A percentile compares a stretch with the other conserved stretches of the same genome.
Evolutionary conservation across 2,113 vertebrate species (phyloP).

Genomic region (Eublepharis macularius): DNA sequence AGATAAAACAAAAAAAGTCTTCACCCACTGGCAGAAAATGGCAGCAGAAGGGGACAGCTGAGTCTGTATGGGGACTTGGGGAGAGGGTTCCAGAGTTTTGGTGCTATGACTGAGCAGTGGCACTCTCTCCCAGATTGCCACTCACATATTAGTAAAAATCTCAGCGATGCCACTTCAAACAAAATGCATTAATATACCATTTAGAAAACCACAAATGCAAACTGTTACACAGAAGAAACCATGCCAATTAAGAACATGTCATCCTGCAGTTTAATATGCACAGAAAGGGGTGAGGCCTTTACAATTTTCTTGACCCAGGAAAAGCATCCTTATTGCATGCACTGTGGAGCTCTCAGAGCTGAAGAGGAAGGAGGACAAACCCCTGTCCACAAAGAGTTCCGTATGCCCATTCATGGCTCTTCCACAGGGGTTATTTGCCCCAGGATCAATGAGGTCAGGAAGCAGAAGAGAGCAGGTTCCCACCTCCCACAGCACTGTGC

Average conservation of each 20-base stretch:
- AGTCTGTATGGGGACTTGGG: too few relatives aligned
- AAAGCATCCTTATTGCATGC: not conserved
- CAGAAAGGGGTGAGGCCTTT: not conserved
- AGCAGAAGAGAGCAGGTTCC: too few relatives aligned
- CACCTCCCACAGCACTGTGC: too few relatives aligned
- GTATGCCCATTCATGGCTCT: not conserved
- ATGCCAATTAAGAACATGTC: not conserved
- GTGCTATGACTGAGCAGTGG: too few relatives aligned
- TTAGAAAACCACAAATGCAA: not conserved
- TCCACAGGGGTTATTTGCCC: too few relatives aligned
- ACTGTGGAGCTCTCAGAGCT: not conserved
- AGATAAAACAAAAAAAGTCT: too few relatives aligned
- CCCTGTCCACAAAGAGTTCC: not conserved
- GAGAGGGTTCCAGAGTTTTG: too few relatives aligned
- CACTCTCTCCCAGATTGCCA: too few relatives aligned
- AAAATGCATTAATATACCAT: not conserved
- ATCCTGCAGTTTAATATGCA: not conserved
- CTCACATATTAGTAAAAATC: too few relatives aligned
- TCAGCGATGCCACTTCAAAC: not conserved
- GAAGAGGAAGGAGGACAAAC: not conserved
- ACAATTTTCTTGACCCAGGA: not conserved
- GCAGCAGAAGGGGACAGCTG: too few relatives aligned
- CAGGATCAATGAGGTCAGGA: too few relatives aligned
- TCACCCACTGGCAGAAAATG: too few relatives aligned
- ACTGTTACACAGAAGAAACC: not conserved